phyloP scores from a whole-genome alignment of 1,140 invertebrate species.

The Agraylea sexmaculata region DNA sequence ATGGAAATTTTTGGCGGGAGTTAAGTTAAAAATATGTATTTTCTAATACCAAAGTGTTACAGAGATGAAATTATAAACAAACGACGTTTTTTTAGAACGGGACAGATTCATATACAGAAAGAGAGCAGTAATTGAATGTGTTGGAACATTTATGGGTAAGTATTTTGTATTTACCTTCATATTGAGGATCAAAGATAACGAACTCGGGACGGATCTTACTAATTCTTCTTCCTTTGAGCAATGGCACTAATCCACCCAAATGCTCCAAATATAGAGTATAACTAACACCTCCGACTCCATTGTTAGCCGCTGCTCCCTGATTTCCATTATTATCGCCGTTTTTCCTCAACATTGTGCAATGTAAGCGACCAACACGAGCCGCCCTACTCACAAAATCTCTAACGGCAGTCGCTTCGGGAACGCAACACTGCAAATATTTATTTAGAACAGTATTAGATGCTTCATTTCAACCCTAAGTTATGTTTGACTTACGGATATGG shows the following conservation, averaged over 20 bases:
- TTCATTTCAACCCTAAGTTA: conserved; percentile 6
- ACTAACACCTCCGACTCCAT: conserved; percentile 56
- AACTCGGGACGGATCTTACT: conserved; percentile 97
- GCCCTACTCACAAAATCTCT: conserved; percentile 89
- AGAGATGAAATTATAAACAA: no score
- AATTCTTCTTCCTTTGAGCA: conserved; percentile 89
- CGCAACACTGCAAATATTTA: conserved; percentile 84
- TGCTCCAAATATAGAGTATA: conserved; percentile 96
- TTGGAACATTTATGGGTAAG: not conserved
- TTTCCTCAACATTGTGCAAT: conserved; percentile 94
- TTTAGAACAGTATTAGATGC: conserved; percentile 3
- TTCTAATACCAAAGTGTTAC: not conserved
- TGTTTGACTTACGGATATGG: conserved; percentile 65
- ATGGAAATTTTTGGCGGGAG: not conserved
- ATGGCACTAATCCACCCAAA: conserved; percentile 87
- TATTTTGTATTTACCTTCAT: conserved; percentile 55
- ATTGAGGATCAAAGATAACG: conserved; percentile 93
- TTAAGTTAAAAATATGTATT: not conserved
- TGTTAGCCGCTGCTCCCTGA: conserved; percentile 63
- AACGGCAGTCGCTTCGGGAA: conserved; percentile 77
- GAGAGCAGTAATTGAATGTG: not conserved
- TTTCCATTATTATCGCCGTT: conserved; percentile 62
- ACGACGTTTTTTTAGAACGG: no score
- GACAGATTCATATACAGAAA: not conserved
- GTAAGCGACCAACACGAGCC: conserved; percentile 66